Evolutionary conservation across 2,888 invertebrate species (phyloP), one percentile per base, ranked within the genome.

Genomic region (Sarcophaga subvicina): DNA sequence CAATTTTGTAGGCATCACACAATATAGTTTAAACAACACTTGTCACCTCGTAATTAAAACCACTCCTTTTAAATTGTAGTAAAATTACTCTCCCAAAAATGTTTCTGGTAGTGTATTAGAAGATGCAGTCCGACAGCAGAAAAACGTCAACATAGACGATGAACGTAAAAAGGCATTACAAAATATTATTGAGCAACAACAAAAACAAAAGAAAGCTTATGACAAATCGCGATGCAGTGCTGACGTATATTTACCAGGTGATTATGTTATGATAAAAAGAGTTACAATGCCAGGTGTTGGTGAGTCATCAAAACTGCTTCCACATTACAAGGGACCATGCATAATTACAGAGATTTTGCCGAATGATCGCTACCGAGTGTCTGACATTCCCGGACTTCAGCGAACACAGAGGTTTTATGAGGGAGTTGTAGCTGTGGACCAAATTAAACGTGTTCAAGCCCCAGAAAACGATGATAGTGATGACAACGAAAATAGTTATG

Each of bases 241-340:
- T 14, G 25, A 49, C 20, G 62, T 62, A 22, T 88, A 80, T 77
- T 22, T 67, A 71, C 80, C 79, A 37, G 90, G 89, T 11, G 90
- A 90, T 67, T 81, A 89, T 25, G 89, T 91, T 4, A 88, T 90
- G 88, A 88, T 90, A 11, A 59, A 84, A 63, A 89, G 90, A 69
- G 67, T 80, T 14, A 71, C 71, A 71, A 47, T 71, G 22, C 71
- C 71, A 17, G 54, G 12, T 8, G 60, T 20, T 60, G 60, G 17
- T 10, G 72, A 72, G n/a, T 72, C 72, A 17, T 45, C 72, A 5
- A 72, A 72, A 54, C 54, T 72, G 17, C 47, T 72, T 17, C 72
- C 54, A 22, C 22, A 62, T 25, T 47, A 64, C 20, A 76, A 76
- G 49, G 64, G 76, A 11, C 66, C 76, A 4, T 76, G 49, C 20